Percentiles rank a stretch among this genome's conserved stretches.
phyloP scores from a whole-genome alignment of 2,888 invertebrate species.

The Hirtodrosophila duncani region DNA sequence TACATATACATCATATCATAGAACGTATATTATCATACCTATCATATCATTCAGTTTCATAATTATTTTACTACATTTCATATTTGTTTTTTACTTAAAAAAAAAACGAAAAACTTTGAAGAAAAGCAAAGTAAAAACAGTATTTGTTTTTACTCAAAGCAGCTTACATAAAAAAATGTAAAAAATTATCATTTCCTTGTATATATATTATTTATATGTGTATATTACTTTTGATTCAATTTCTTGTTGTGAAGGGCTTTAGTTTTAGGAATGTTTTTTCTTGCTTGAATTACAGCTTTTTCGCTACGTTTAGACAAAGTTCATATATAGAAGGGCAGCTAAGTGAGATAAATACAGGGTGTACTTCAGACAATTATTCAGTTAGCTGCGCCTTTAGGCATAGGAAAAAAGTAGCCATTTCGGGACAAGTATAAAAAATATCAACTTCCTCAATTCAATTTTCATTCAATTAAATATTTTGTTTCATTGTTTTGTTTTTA shows the following conservation, averaged over 20 bases:
- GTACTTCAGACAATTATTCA: too few species aligned
- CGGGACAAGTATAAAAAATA: slow-evolving; percentile 65
- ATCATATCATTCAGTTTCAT: slow-evolving; percentile 36
- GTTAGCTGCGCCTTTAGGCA: slow-evolving; percentile 2
- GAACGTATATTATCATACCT: slow-evolving; percentile 24
- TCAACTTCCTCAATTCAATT: too few species aligned
- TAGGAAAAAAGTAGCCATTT: slow-evolving; percentile 49
- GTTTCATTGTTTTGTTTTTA: slow-evolving; percentile 34
- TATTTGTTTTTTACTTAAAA: slow-evolving; percentile 35
- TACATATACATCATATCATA: slow-evolving; percentile 53
- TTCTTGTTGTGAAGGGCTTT: slow-evolving; percentile 46
- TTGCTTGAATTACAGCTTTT: slow-evolving; percentile 35
- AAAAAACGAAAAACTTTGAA: slow-evolving; percentile 35
- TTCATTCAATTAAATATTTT: too few species aligned
- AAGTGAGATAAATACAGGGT: too few species aligned
- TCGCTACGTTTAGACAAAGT: slow-evolving; percentile 16
- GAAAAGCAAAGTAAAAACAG: slow-evolving; percentile 21
- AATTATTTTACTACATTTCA: slow-evolving; percentile 50
- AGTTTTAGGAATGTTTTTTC: slow-evolving; percentile 49
- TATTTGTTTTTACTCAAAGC: slow-evolving; percentile 37
- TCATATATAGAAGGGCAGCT: neutral
- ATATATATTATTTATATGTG: slow-evolving; percentile 27
- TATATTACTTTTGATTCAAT: slow-evolving; percentile 56
- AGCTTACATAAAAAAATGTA: slow-evolving; percentile 33
- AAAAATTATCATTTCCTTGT: slow-evolving; percentile 16